Base-by-base conservation (phyloP, 2,113 vertebrate species). In the Romanogobio albipinnatus region DNA sequence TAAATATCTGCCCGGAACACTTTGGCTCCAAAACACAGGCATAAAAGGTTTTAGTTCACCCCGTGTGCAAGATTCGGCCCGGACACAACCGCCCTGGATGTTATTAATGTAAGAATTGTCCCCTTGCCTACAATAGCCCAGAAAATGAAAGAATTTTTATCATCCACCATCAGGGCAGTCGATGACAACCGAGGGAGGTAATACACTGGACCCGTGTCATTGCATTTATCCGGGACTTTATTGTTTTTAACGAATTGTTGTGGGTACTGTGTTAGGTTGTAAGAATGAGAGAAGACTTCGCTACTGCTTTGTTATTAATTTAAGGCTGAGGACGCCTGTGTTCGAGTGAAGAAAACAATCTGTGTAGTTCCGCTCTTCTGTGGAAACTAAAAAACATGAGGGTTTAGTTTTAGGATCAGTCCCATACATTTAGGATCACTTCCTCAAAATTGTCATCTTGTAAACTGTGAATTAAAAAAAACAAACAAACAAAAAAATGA, bases 101-200 rank as follows among this genome's bases (percentile, higher is more conserved):
- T 83, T 83, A 87, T 86, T 83, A 86, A 86, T 85, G 70, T 64
- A 66, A 19, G 78, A 88, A 89, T 78, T 58, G 79, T 81, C 82
- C 87, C 86, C 86, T 86, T 17, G 87, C 66, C 84, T 87, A 62
- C 82, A 76, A 77, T 90, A 80, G 83, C 58, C 53, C 43, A 76
- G 82, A 84, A 87, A 87, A 86, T 84, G 84, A 88, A 87, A 87
- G 53, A 70, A 80, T 81, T 87, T 89, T 90, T 85, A 86, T 80
- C 80, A 82, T 85, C 58, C 53, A 70, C 81, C 66, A 87, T 84
- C 43, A 33, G 78, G 33, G 45, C 68, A 79, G 75, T 70, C 39
- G 26, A 89, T 84, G 82, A 84, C 74, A 73, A 75, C 61, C 24
- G 26, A 85, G 82, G 77, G 53, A 88, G 81, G 83, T 79, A 80